Conservation (phyloP, 37 sponge, comb jelly and placozoan species). For the Cladorhizidae sp. region DNA sequence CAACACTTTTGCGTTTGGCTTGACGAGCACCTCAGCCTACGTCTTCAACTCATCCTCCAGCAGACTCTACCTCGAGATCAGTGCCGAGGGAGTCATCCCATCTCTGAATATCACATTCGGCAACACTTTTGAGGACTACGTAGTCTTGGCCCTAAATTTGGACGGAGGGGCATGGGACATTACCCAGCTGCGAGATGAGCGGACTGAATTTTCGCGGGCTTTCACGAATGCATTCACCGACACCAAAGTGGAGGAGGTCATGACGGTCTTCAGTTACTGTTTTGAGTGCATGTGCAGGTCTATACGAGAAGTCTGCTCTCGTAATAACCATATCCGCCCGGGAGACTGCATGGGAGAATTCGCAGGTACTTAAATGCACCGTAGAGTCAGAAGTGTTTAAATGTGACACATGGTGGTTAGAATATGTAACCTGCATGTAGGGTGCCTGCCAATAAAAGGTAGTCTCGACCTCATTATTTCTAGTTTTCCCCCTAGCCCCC, state of each 20-base stretch:
- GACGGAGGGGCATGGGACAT: conserved; percentile 83
- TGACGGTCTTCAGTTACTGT: conserved; percentile 45
- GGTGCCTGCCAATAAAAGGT: too few species aligned
- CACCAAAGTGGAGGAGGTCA: conserved; percentile 69
- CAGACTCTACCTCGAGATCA: conserved; percentile 9
- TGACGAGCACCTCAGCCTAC: conserved; percentile 40
- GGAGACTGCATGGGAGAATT: conserved; percentile 33
- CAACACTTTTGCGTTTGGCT: conserved; percentile 27
- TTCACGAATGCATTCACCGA: conserved; percentile 71
- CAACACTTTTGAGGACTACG: conserved; percentile 73
- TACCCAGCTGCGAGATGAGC: conserved; percentile 41
- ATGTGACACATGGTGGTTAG: too few species aligned
- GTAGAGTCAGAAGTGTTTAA: too few species aligned
- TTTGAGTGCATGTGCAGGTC: conserved; percentile 51
- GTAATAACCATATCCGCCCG: not conserved
- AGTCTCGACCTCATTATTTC: too few species aligned
- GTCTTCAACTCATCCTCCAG: conserved; percentile 11
- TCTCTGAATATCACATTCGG: conserved; percentile 17
- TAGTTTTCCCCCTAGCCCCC: too few species aligned
- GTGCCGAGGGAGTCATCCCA: not conserved
- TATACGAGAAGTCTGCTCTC: conserved; percentile 15
- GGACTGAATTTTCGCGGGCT: conserved; percentile 17
- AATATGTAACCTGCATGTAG: too few species aligned
- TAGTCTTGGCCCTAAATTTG: conserved; percentile 54
- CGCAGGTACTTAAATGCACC: conserved; percentile 19